Evolutionary conservation across 2,113 vertebrate genomes (phyloP), one percentile per base, ranked within the genome.

Genomic region (Sander vitreus): DNA sequence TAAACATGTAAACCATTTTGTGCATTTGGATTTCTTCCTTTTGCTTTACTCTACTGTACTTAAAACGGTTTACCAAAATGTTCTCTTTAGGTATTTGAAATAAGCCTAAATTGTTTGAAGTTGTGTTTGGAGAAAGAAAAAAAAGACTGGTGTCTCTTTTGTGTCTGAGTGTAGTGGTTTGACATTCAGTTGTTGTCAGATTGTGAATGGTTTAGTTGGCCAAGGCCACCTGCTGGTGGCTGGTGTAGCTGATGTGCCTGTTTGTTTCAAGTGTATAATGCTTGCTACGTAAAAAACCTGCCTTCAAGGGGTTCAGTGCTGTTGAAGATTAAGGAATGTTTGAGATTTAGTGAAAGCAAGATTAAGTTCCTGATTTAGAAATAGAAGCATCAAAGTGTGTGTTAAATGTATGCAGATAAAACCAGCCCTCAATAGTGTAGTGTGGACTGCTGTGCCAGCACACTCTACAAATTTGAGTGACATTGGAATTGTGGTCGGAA

Each of bases 201-300:
- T 89, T 12, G 1, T 71, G 23, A 85, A 77, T 70, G 50, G 57
- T 80, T 81, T 84, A 39, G 27, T 76, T 63, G 72, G 48, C 76
- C 83, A 80, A 80, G 80, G 80, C 78, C 80, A 80, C 66, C 78
- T 83, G 73, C 85, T 79, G 81, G 51, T 83, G 54, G 58, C 51
- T 82, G 63, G 39, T 79, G 77, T 74, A 66, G 76, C 73, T 70
- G 47, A 85, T 76, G 78, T 39, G 60, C n/a, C 39, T 75, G 57
- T 39, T 73, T 88, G 39, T 83, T 86, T 74, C 65, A 73, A 67
- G 45, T 59, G 47, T 33, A 76, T 54, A 75, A 73, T 60, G 25
- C 30, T 1, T 65, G 47, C 57, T 13, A 51, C 6, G 33, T 81
- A 78, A 86, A 81, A 85, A 59, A 39, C 36, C 68, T 74, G 39